A percentile compares a stretch with the other conserved stretches of the same genome.
phyloP scores from a whole-genome alignment of 2,113 vertebrate genomes.

The Pteropus alecto region DNA sequence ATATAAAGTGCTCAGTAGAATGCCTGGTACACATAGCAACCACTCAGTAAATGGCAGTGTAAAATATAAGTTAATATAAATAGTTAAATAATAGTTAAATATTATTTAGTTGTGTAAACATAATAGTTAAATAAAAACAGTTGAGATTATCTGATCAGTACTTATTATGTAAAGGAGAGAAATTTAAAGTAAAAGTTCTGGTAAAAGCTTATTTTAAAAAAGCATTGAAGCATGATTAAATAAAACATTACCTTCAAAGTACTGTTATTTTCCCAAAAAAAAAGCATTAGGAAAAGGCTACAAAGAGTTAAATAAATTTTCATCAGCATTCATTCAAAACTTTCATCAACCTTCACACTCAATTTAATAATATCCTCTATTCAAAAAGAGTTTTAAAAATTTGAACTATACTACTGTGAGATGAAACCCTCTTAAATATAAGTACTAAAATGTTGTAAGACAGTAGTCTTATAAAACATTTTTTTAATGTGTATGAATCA shows the following conservation, averaged over 20 bases:
- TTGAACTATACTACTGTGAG: background rate
- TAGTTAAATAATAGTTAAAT: background rate
- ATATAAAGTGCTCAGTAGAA: background rate
- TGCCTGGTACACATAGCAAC: background rate
- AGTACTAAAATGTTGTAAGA: slow-evolving; percentile 1
- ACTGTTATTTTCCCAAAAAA: slow-evolving; percentile 8
- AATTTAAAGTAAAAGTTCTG: slow-evolving; percentile 19
- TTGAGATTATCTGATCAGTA: background rate
- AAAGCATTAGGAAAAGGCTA: background rate
- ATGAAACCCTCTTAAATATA: background rate
- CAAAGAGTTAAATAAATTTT: slow-evolving; percentile 10
- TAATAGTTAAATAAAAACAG: slow-evolving; percentile 18
- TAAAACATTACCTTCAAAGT: background rate
- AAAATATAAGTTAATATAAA: background rate
- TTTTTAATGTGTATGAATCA: background rate
- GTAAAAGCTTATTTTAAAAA: background rate
- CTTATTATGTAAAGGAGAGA: background rate
- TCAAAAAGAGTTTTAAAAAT: background rate
- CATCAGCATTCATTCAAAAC: background rate
- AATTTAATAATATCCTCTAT: background rate
- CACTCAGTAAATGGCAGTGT: background rate
- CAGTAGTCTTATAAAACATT: background rate
- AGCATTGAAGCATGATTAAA: background rate
- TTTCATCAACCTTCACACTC: slow-evolving; percentile 7
- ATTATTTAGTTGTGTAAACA: background rate